Evolutionary conservation across 2,797 vertebrate species (phyloP).

Genomic region (Spizella passerina): DNA sequence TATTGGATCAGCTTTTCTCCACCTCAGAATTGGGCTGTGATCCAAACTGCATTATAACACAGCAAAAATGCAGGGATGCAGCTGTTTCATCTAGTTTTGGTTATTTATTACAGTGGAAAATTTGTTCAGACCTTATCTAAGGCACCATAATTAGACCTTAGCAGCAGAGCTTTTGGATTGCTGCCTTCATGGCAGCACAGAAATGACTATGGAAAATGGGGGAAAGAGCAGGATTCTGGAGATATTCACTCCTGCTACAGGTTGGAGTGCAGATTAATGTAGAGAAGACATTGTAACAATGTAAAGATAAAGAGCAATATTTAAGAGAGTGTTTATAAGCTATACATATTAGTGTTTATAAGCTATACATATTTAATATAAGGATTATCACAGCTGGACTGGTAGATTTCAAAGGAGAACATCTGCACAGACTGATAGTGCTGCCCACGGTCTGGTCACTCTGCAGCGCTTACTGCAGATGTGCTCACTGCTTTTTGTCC

Average conservation of each 20-base stretch:
- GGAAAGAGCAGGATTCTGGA: not conserved
- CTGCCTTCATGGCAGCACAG: not conserved
- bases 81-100: not conserved
- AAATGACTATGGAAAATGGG: not conserved
- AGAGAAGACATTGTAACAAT: not conserved
- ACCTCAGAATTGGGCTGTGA: not conserved
- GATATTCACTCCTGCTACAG: not conserved
- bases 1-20: conserved; percentile 21
- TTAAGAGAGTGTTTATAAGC: not conserved
- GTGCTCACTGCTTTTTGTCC: not conserved
- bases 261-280: not conserved
- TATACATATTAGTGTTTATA: not conserved
- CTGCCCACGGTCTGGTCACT: not conserved
- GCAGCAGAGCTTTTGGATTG: not conserved
- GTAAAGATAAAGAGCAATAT: not conserved
- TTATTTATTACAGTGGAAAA: not conserved
- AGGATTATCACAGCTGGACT: not conserved
- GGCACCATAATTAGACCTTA: not conserved
- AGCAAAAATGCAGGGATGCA: not conserved
- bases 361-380: not conserved
- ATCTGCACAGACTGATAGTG: not conserved
- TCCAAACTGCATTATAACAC: not conserved
- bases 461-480: not conserved
- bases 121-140: not conserved
- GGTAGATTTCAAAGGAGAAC: not conserved